Evolutionary conservation across 1,140 invertebrate species (phyloP), one percentile per base, ranked within the genome.

Genomic region (Monomorium pharaonis): DNA sequence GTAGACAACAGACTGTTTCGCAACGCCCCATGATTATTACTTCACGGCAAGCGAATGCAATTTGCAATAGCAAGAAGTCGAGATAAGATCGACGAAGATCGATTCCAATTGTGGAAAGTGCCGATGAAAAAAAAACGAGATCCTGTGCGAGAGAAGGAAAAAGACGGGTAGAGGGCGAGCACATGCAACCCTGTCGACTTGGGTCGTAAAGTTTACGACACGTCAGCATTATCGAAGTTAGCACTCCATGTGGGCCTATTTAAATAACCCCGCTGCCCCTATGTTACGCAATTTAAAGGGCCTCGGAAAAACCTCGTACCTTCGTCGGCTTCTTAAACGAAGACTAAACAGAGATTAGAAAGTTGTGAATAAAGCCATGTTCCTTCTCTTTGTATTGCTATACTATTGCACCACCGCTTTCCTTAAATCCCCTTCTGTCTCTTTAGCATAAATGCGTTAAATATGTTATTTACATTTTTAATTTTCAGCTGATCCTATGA

Each of bases 171-270:
- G 14, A 58, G 44, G 33, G n/a, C 0, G 21, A 5, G 16, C 24
- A 27, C 14, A 21, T 10, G 24, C 1, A 18, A 18, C 51, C 62
- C 60, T 47, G n/a, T 27, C 60, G 37, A 58, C 49, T 70, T 81
- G 30, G 78, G 65, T 74, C 78, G 51, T 74, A 83, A 83, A 9
- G 67, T 83, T 83, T 74, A 83, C 78, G 67, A 83, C 67, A 83
- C 77, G 62, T 83, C 67, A 74, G 51, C 49, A 44, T 83, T 58
- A 42, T 72, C n/a, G 37, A 72, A 37, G 37, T 30, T 60, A 60
- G 24, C 67, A 83, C 42, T 83, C 44, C 18, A 33, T 80, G 77
- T 51, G 37, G 24, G 37, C 12, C 37, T 69, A 47, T 83, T 83
- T 83, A 83, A 83, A 74, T 83, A 83, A 44, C 51, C 49, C 37